Percentiles rank a stretch among this genome's conserved stretches.
phyloP scores from a whole-genome alignment of 1,140 invertebrate species.

The Anoplophora glabripennis region DNA sequence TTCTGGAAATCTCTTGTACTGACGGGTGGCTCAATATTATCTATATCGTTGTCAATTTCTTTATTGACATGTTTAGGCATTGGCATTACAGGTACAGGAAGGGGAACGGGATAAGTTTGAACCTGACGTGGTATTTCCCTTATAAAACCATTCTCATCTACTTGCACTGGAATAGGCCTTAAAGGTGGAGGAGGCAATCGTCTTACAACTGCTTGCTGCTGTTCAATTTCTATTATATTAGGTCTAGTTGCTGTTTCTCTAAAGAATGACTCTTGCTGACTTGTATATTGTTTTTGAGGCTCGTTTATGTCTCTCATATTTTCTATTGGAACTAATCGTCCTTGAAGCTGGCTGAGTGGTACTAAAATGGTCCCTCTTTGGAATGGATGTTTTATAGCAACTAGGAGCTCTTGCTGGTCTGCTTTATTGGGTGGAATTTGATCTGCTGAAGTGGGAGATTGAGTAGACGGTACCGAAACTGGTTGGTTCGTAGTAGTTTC shows the following conservation, averaged over 20 bases:
- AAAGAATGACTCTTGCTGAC: conserved; percentile 16
- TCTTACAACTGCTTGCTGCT: conserved; percentile 39
- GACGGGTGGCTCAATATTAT: conserved; percentile 51
- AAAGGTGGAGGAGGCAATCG: conserved; percentile 27
- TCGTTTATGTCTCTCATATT: conserved; percentile 25
- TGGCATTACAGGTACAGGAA: conserved; percentile 44
- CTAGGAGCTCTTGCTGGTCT: conserved; percentile 42
- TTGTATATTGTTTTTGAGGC: conserved; percentile 29
- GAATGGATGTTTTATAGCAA: conserved; percentile 52
- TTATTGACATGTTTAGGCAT: conserved; percentile 26
- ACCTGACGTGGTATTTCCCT: conserved; percentile 37
- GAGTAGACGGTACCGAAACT: too few species aligned
- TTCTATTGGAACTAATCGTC: conserved; percentile 34
- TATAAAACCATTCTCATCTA: conserved; percentile 45
- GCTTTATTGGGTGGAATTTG: conserved; percentile 41
- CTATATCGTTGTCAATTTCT: conserved; percentile 38
- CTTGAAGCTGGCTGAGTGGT: conserved; percentile 52
- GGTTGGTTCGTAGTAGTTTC: conserved; percentile 33
- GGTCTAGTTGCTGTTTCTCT: conserved; percentile 4
- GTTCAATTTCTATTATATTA: conserved; percentile 41
- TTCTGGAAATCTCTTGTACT: conserved; percentile 58
- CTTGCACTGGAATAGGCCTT: conserved; percentile 42
- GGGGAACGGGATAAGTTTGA: conserved; percentile 36
- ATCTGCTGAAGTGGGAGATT: conserved; percentile 35
- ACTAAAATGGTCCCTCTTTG: conserved; percentile 50